phyloP scores from a whole-genome alignment of 1,140 invertebrate genomes.

The Mylabris phalerata region DNA sequence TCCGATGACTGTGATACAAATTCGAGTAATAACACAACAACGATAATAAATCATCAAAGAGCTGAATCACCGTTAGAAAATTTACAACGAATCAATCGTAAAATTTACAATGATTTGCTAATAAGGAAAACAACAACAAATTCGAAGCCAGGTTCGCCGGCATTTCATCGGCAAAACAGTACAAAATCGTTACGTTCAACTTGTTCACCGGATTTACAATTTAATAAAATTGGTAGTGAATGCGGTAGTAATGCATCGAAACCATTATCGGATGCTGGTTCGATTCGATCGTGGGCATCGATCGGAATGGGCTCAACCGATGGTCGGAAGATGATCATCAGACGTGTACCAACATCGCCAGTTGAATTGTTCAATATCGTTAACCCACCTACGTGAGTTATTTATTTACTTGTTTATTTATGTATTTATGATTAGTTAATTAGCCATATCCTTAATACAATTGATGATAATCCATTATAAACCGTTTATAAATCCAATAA shows the following conservation, averaged over 20 bases:
- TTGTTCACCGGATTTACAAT: slow-evolving; percentile 23
- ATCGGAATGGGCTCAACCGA: slow-evolving; percentile 81
- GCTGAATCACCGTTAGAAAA: too few species aligned
- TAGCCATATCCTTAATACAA: too few species aligned
- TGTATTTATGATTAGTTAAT: too few species aligned
- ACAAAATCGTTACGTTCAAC: slow-evolving; percentile 22
- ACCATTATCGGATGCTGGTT: slow-evolving; percentile 38
- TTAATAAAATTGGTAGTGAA: slow-evolving; percentile 16
- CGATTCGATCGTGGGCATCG: slow-evolving; percentile 68
- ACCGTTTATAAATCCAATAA: too few species aligned
- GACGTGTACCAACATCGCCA: slow-evolving; percentile 72
- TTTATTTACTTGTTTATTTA: too few species aligned
- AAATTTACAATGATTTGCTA: too few species aligned
- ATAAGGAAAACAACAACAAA: too few species aligned
- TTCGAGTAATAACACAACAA: too few species aligned
- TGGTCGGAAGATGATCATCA: slow-evolving; percentile 74
- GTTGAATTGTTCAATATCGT: slow-evolving; percentile 75
- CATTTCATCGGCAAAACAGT: slow-evolving; percentile 29
- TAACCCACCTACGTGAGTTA: slow-evolving; percentile 67
- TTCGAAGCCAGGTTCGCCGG: slow-evolving; percentile 14
- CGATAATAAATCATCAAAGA: too few species aligned
- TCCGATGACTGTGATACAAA: too few species aligned
- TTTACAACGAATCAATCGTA: too few species aligned
- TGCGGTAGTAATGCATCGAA: not conserved
- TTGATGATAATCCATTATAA: too few species aligned